Evolutionary conservation across 1,140 invertebrate species (phyloP).

Genomic region (Leptinotarsa defecta): DNA sequence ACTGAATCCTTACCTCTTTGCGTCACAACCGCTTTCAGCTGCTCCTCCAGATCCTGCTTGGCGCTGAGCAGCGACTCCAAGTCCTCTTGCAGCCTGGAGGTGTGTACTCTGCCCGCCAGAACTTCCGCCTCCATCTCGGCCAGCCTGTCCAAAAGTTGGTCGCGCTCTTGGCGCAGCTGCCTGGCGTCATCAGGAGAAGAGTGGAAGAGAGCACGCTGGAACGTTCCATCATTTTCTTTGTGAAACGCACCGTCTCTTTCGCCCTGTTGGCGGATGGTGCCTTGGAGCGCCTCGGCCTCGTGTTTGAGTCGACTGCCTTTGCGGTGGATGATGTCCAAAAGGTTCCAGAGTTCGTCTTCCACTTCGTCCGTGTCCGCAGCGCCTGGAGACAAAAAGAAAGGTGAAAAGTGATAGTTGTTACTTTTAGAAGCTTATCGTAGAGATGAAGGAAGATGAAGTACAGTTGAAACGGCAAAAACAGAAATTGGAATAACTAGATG

Average conservation of each 20-base stretch:
- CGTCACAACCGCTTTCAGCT: constrained; percentile 62
- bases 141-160: constrained; percentile 64
- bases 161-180: constrained; percentile 70
- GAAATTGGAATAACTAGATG: too few relatives aligned
- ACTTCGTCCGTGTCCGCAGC: constrained; percentile 57
- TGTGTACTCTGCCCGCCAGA: constrained; percentile 65
- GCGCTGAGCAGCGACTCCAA: constrained; percentile 64
- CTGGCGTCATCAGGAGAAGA: constrained; percentile 57
- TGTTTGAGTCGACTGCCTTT: constrained; percentile 76
- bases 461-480: background rate
- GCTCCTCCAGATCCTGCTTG: constrained; percentile 67
- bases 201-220: constrained; percentile 58
- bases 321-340: constrained; percentile 82
- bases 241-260: constrained; percentile 41
- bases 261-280: constrained; percentile 55
- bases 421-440: too few relatives aligned
- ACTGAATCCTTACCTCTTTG: constrained; percentile 55
- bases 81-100: constrained; percentile 66
- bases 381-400: constrained; percentile 24
- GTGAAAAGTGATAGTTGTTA: background rate
- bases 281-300: constrained; percentile 69
- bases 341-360: constrained; percentile 83
- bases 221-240: constrained; percentile 54
- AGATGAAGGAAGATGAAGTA: background rate
- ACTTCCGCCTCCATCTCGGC: constrained; percentile 59